phyloP scores from a whole-genome alignment of 2,113 vertebrate genomes.

The Rhinichthys klamathensis region DNA sequence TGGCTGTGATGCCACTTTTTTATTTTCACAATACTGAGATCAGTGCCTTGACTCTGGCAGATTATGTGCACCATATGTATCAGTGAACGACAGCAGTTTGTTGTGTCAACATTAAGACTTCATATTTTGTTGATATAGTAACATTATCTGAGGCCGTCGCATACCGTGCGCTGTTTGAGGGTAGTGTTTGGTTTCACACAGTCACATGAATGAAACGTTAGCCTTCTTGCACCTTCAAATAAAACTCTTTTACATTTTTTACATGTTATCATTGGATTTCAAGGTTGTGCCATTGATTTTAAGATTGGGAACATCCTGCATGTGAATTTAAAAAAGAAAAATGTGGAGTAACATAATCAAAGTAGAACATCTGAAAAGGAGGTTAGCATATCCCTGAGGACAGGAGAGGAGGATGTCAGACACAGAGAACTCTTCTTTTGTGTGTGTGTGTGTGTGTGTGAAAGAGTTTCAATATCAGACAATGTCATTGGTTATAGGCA shows the following conservation, averaged over 20 bases:
- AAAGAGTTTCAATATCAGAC: slow-evolving; percentile 17
- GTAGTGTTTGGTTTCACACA: slow-evolving; percentile 26
- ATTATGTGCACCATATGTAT: background rate
- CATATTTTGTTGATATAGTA: background rate
- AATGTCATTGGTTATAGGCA: slow-evolving; percentile 22
- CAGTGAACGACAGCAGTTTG: slow-evolving; percentile 12
- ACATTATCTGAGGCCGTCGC: background rate
- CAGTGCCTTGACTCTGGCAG: background rate
- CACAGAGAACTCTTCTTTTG: slow-evolving; percentile 16
- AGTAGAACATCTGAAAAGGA: slow-evolving; percentile 37
- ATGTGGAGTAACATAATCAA: slow-evolving; percentile 4
- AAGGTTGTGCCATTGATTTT: background rate
- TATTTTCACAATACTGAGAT: slow-evolving; percentile 26
- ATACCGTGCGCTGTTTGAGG: background rate
- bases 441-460: background rate
- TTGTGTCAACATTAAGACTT: slow-evolving; percentile 16
- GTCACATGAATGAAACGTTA: background rate
- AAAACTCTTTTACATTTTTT: background rate
- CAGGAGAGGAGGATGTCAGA: background rate
- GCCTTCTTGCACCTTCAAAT: background rate
- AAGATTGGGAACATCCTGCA: background rate
- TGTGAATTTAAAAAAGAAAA: background rate
- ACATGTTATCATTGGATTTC: background rate
- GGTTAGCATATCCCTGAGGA: slow-evolving; percentile 38
- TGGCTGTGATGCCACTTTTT: background rate